Evolutionary conservation across 2,888 invertebrate genomes (phyloP), one percentile per base, ranked within the genome.

Genomic region (Synergus laeviventris): DNA sequence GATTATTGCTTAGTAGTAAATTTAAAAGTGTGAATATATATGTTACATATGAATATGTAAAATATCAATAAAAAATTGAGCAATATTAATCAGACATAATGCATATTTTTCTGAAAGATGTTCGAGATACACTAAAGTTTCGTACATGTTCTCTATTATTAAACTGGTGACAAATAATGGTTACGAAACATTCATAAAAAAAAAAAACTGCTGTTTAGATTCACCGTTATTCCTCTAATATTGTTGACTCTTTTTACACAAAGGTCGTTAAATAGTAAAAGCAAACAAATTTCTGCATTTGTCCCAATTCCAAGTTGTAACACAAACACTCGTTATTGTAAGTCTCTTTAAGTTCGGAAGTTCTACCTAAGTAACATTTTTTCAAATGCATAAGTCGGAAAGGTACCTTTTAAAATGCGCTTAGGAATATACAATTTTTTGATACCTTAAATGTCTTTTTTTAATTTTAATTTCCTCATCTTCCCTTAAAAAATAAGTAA

Each of bases 351-450:
- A 11, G 62, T 31, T 62, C 36, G 16, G 18, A 38, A 18, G 38
- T 36, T 59, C 18, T 62, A 60, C 5, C 1, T 60, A 11, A 36
- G n/a, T 38, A 36, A 8, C 1, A 11, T 61, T 62, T 38, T 38
- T 62, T 62, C 16, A 36, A 36, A 62, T 62, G 62, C 18, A n/a
- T 62, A 38, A 62, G 62, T 18, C 62, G 36, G 38, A 62, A 59
- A 38, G 36, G 18, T 62, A 62, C 38, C 38, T 62, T 38, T 18
- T 18, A 36, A 62, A 62, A 62, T 62, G 62, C 36, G 62, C 36
- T n/a, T 62, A 38, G 62, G 62, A 62, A 62, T 62, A 62, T 62
- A 62, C n/a, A 62, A 38, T 62, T 62, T 62, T 62, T 62, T 62
- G 62, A 62, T 62, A 62, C 62, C 62, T 62, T 62, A 62, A 36